These are phyloP conservation scores for Bufo bufo DNA, from an alignment of 2,113 vertebrate genomes.

Conservation along the genomic window DNA sequence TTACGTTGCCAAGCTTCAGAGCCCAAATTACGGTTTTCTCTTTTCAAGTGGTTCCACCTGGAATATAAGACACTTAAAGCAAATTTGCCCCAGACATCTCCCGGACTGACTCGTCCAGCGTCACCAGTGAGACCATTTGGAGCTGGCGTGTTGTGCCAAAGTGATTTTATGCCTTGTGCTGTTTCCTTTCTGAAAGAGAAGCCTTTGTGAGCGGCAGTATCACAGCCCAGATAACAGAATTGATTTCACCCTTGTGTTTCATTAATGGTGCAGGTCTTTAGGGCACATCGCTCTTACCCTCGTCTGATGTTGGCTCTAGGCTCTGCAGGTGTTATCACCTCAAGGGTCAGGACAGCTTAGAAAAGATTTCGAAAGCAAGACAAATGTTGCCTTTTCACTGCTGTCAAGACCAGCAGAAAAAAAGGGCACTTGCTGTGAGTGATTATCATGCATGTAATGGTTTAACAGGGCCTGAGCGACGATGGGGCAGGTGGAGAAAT, in stretches of 20 bases:
- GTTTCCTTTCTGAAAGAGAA: conserved; percentile 24
- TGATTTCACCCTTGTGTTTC: conserved; percentile 45
- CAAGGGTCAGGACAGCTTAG: conserved; percentile 33
- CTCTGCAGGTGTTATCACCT: conserved; percentile 48
- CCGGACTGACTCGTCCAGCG: conserved; percentile 51
- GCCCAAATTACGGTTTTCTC: conserved; percentile 29
- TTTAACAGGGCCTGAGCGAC: not conserved
- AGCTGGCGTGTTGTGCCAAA: conserved; percentile 15
- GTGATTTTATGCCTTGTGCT: conserved; percentile 22
- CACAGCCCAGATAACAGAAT: conserved; percentile 49
- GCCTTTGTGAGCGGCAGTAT: conserved; percentile 38
- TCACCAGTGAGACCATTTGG: not conserved
- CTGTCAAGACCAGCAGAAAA: not conserved
- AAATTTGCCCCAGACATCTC: not conserved
- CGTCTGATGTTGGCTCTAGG: conserved; percentile 19
- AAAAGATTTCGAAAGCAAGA: conserved; percentile 35
- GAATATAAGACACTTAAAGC: conserved; percentile 43
- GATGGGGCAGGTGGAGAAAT: not conserved
- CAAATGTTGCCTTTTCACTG: conserved; percentile 27
- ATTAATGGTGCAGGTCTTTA: conserved; percentile 29
- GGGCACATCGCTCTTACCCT: conserved; percentile 10
- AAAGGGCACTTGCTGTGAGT: not conserved
- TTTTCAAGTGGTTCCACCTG: conserved; percentile 32
- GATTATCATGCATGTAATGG: conserved; percentile 24
- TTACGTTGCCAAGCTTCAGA: conserved; percentile 2